Conservation (phyloP, 2,113 vertebrate genomes). For the Ophiodon elongatus region DNA sequence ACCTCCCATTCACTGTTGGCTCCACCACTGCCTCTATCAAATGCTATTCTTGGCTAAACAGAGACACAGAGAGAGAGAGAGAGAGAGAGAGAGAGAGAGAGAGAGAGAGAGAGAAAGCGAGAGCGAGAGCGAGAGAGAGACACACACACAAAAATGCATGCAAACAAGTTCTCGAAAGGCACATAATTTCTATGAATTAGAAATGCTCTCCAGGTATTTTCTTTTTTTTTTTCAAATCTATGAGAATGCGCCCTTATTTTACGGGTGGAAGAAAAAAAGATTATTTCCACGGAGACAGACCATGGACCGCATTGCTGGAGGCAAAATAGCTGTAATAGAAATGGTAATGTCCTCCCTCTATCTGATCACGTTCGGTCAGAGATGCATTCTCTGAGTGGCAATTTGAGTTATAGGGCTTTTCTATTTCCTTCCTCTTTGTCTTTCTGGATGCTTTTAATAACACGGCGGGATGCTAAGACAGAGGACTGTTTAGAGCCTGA, state of each 20-base stretch:
- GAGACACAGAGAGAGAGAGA: slow-evolving; percentile 10
- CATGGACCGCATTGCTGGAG: slow-evolving; percentile 48
- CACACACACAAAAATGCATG: slow-evolving; percentile 25
- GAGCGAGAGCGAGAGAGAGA: neutral
- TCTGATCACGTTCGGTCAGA: slow-evolving; percentile 65
- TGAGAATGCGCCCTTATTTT: slow-evolving; percentile 56
- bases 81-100: neutral
- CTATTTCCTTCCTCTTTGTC: slow-evolving; percentile 60
- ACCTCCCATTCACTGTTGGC: slow-evolving; percentile 67
- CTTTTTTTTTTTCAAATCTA: slow-evolving; percentile 13
- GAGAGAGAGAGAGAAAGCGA: neutral
- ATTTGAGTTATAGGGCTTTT: slow-evolving; percentile 66
- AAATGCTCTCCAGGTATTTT: slow-evolving; percentile 23
- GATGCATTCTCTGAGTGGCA: slow-evolving; percentile 64
- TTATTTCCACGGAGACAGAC: slow-evolving; percentile 44
- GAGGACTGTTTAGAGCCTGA: slow-evolving; percentile 57
- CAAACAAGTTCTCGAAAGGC: slow-evolving; percentile 39
- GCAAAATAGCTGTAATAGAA: slow-evolving; percentile 71
- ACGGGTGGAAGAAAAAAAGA: slow-evolving; percentile 30
- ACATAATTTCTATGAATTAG: slow-evolving; percentile 51
- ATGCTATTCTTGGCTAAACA: slow-evolving; percentile 27
- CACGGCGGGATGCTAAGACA: slow-evolving; percentile 49
- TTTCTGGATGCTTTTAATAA: slow-evolving; percentile 65
- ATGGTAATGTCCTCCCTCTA: slow-evolving; percentile 71
- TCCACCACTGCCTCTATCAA: slow-evolving; percentile 36